Percentiles rank a stretch among this genome's conserved stretches.
These are phyloP conservation scores for Bombyx mandarina DNA, from an alignment of 1,140 invertebrate species.

Conservation along the genomic window DNA sequence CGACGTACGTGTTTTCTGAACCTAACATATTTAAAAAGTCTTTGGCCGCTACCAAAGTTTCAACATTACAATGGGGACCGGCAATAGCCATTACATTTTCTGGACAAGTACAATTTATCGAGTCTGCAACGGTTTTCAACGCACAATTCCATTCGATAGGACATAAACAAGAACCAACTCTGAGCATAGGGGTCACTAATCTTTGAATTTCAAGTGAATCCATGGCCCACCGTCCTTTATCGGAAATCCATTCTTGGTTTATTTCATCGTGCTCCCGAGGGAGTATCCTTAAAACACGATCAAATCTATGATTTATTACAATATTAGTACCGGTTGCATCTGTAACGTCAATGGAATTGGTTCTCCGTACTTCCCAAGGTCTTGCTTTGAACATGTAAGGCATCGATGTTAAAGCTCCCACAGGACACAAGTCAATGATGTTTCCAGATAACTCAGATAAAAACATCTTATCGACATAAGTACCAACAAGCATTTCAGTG, in stretches of 20 bases:
- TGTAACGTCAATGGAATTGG: slow-evolving; percentile 81
- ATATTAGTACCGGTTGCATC: slow-evolving; percentile 86
- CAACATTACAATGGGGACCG: slow-evolving; percentile 78
- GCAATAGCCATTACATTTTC: slow-evolving; percentile 74
- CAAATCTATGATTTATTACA: slow-evolving; percentile 77
- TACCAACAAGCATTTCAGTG: slow-evolving; percentile 85
- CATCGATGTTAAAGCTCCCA: slow-evolving; percentile 97
- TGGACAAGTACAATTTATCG: slow-evolving; percentile 38
- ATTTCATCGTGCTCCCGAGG: slow-evolving; percentile 82
- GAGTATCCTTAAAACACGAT: slow-evolving; percentile 81
- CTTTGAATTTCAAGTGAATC: slow-evolving; percentile 84
- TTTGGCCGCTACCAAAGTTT: slow-evolving; percentile 78
- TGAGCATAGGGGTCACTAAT: slow-evolving; percentile 78
- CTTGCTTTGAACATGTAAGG: slow-evolving; percentile 90
- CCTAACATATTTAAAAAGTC: slow-evolving; percentile 81
- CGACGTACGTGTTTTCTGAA: slow-evolving; percentile 61
- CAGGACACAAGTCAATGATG: slow-evolving; percentile 98
- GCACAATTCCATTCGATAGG: slow-evolving; percentile 78
- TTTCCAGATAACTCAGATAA: slow-evolving; percentile 98
- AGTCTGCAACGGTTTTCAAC: slow-evolving; percentile 65
- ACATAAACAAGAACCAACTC: slow-evolving; percentile 64
- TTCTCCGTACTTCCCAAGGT: slow-evolving; percentile 76
- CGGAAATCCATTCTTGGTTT: slow-evolving; percentile 87
- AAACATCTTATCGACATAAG: slow-evolving; percentile 98
- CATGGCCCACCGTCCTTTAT: slow-evolving; percentile 83